Conservation (phyloP, 2,797 vertebrate species). For the Malurus leucopterus region DNA sequence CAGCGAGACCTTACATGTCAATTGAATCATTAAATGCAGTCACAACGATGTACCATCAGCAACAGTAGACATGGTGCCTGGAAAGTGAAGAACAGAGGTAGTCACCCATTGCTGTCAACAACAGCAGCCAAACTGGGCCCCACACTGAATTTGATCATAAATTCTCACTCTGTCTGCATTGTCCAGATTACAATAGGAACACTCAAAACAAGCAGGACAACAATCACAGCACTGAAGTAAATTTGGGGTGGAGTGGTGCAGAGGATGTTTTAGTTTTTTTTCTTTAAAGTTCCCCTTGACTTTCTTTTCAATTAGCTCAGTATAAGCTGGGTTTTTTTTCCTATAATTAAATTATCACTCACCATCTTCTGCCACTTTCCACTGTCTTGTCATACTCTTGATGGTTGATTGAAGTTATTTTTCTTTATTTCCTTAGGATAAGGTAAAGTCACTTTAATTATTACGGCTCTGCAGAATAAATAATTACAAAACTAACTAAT, state of each 20-base stretch:
- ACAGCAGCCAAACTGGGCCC: neutral
- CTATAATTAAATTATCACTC: neutral
- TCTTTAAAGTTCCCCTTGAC: neutral
- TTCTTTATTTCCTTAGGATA: neutral
- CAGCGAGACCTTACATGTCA: neutral
- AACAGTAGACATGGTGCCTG: neutral
- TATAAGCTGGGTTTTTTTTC: neutral
- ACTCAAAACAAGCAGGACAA: neutral
- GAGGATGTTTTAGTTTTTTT: rapidly evolving
- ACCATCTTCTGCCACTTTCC: neutral
- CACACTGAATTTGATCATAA: neutral
- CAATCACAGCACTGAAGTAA: neutral
- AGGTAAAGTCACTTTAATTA: neutral
- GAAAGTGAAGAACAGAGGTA: neutral
- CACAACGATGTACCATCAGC: neutral
- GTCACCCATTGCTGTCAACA: neutral
- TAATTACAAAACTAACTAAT: neutral
- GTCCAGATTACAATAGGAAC: neutral
- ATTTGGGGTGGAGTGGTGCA: neutral
- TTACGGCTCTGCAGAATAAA: neutral
- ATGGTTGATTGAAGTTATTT: neutral
- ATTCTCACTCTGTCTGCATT: neutral
- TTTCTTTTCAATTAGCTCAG: neutral
- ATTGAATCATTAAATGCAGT: neutral
- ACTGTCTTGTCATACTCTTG: neutral